These are phyloP conservation scores for Papilio demoleus DNA, from an alignment of 2,888 invertebrate species.

Conservation along the genomic window DNA sequence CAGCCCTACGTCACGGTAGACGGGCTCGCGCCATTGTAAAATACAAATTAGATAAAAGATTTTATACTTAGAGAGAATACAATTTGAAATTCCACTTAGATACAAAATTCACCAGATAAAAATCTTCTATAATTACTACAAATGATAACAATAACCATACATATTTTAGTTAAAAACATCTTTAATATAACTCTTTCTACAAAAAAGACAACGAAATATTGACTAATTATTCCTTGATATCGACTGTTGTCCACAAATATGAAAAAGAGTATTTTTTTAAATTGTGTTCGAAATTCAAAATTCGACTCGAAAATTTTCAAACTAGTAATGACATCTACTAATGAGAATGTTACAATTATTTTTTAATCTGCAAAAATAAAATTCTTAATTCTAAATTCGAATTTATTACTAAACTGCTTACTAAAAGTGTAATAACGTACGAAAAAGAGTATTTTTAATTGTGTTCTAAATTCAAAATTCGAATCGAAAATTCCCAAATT, in stretches of 20 bases:
- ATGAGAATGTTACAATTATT: too few relatives aligned
- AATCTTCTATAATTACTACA: neutral
- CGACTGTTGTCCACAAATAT: too few relatives aligned
- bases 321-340: too few relatives aligned
- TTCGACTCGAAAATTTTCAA: neutral
- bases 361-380: neutral
- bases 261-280: too few relatives aligned
- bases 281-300: neutral
- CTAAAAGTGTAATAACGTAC: too few relatives aligned
- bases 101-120: neutral
- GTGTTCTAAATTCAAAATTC: neutral
- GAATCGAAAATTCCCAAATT: neutral
- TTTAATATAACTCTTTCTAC: too few relatives aligned
- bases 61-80: neutral
- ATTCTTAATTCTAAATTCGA: neutral
- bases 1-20: slow-evolving; percentile 44
- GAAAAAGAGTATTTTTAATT: too few relatives aligned
- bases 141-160: too few relatives aligned
- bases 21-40: slow-evolving; percentile 26
- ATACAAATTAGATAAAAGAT: slow-evolving; percentile 24
- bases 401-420: too few relatives aligned
- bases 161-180: too few relatives aligned
- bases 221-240: too few relatives aligned
- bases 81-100: neutral
- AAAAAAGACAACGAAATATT: too few relatives aligned